Base-by-base conservation (phyloP, 2,113 vertebrate species). In the Malurus melanocephalus region DNA sequence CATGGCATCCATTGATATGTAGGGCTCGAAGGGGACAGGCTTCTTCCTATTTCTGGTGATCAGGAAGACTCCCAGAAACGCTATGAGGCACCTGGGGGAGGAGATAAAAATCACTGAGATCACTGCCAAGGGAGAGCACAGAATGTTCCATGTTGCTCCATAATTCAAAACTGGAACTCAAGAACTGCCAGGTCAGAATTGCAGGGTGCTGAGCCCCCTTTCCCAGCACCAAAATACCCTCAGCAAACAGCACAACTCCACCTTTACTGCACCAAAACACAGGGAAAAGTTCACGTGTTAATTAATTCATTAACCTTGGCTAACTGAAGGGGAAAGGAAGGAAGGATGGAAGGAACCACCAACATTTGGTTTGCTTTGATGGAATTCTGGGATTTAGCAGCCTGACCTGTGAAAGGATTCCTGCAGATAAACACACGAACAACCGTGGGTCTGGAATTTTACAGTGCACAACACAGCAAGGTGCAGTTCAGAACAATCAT, bases 1-100 rank as follows among this genome's bases (percentile, higher is more conserved):
- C 94, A 98, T 95, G 95, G 99, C 98, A 73, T 99, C 98, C 98
- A 99, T 98, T 9, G 98, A 98, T 91, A 99, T 98, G 68, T 99
- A 99, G 1, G 99, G 99, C 95, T 99, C 99, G 69, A 99, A 99
- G 3, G 97, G 95, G 61, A 98, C 98, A 33, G 96, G 79, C 87
- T 95, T 98, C 95, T 97, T 99, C 95, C 97, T 98, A 45, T 97
- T 99, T 71, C 98, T 98, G 2, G 99, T 99, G 95, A 99, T 98
- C 85, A 99, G 94, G 94, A 98, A 99, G 21, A 99, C 98, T 1
- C 99, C 99, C 66, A 99, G 90, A 95, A 99, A 99, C 14, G 98
- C 99, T 14, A 98, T 75, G 32, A 97, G 96, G 91, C 98, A 98
- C 93, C 99, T 99, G 95, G 68, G 69, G 76, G 72, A 52, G 35